These are phyloP conservation scores for Megaptera novaeangliae DNA, from an alignment of 2,113 vertebrate species.

Conservation along the genomic window DNA sequence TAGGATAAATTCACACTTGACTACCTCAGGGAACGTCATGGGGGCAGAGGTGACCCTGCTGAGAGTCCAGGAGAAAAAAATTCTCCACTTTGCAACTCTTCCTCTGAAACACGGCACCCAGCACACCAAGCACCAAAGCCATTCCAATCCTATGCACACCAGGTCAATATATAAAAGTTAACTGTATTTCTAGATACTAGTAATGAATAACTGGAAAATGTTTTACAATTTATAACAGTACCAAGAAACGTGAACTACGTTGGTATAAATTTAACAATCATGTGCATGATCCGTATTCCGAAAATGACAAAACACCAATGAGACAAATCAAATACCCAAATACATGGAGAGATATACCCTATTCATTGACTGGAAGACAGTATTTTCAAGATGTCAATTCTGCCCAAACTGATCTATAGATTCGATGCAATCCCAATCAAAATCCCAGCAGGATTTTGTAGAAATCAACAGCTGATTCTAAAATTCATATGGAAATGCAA, in stretches of 20 bases:
- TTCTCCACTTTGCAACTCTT: neutral
- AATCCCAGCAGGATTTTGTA: neutral
- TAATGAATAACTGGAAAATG: neutral
- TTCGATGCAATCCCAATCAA: neutral
- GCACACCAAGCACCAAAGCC: neutral
- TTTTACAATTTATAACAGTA: neutral
- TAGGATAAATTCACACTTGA: neutral
- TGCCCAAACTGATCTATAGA: neutral
- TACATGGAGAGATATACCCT: neutral
- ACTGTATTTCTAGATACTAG: neutral
- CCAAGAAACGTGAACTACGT: neutral
- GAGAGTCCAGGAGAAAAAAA: neutral
- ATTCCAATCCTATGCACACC: neutral
- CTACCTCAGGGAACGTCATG: neutral
- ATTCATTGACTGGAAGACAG: neutral
- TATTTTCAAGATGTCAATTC: neutral
- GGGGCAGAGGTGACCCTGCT: neutral
- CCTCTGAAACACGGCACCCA: neutral
- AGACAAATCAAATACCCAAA: slow-evolving; percentile 9
- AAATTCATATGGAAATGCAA: neutral
- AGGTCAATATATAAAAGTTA: neutral
- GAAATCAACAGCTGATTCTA: neutral
- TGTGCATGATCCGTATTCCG: neutral
- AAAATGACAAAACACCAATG: neutral
- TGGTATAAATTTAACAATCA: neutral